Evolutionary conservation across 2,888 invertebrate genomes (phyloP), one percentile per base, ranked within the genome.

Genomic region (Hemithea aestivaria): DNA sequence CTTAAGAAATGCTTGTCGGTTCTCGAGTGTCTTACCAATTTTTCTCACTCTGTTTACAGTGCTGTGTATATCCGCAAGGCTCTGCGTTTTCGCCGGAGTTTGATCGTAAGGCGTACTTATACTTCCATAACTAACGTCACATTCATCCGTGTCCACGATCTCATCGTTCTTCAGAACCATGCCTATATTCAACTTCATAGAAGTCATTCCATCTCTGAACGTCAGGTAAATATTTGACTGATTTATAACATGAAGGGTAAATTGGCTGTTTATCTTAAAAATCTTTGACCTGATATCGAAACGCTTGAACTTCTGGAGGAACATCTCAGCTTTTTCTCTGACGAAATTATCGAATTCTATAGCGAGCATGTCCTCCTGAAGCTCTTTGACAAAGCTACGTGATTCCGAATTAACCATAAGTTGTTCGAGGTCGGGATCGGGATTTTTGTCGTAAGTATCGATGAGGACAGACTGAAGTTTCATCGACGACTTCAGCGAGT

Each of bases 151-250:
- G 62, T 64, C 82, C 53, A 60, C 67, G 59, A 63, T 83, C 65
- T 65, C 85, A 62, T 64, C 73, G 65, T 54, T 84, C 52, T 61
- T 72, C 60, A 75, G 67, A 51, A 33, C 57, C 87, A 73, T 79
- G 49, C 73, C 88, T 59, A 60, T 44, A 44, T 76, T 66, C 6
- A 76, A 27, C 34, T 71, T 77, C 1, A 74, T 21, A 10, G 40
- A 54, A 0, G 43, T 48, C 2, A 41, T 23, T 0, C 63, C 65
- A 20, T 64, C 60, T 37, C 66, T 58, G 43, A 67, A 79, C 1
- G 56, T 7, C 6, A 80, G 36, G 23, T 61, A 48, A n/a, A 81
- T 64, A 21, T 63, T 66, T 0, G 66, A 40, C 35, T 79, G 80
- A 38, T 71, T 64, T 0, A 73, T 27, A 1, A 80, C 54, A 38